A percentile compares a stretch with the other conserved stretches of the same genome.
These are phyloP conservation scores for Cyprinodon tularosa DNA, from an alignment of 2,113 vertebrate species.

Conservation along the genomic window DNA sequence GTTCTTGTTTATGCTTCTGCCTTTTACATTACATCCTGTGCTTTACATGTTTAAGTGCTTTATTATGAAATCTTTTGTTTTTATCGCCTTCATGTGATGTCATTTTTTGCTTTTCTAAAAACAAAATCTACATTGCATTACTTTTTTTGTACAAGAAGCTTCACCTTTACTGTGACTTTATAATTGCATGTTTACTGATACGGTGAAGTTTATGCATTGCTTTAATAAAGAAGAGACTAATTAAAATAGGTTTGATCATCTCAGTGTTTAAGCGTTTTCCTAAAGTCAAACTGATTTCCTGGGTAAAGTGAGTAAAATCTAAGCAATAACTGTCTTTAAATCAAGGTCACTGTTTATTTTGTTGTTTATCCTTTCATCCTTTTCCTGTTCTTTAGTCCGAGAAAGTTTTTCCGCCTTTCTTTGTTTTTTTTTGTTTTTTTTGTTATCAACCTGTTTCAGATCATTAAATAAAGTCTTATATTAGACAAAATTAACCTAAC, in stretches of 20 bases:
- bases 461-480: not conserved
- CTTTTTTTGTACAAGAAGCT: constrained; percentile 11
- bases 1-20: not conserved
- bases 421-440: not conserved
- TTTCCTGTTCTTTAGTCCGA: not conserved
- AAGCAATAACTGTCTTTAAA: not conserved
- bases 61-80: not conserved
- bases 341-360: not conserved
- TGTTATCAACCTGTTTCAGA: not conserved
- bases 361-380: not conserved
- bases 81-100: not conserved
- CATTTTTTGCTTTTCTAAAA: not conserved
- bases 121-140: constrained; percentile 1
- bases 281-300: not conserved
- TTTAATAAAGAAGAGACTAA: not conserved
- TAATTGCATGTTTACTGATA: constrained; percentile 26
- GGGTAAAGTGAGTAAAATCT: not conserved
- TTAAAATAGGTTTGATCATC: not conserved
- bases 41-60: constrained; percentile 16
- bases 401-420: not conserved
- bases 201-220: not conserved
- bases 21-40: not conserved
- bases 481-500: not conserved
- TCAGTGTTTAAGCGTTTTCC: not conserved
- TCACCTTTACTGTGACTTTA: constrained; percentile 1